These are phyloP conservation scores for Macaria notata DNA, from an alignment of 2,888 invertebrate genomes.

Conservation along the genomic window DNA sequence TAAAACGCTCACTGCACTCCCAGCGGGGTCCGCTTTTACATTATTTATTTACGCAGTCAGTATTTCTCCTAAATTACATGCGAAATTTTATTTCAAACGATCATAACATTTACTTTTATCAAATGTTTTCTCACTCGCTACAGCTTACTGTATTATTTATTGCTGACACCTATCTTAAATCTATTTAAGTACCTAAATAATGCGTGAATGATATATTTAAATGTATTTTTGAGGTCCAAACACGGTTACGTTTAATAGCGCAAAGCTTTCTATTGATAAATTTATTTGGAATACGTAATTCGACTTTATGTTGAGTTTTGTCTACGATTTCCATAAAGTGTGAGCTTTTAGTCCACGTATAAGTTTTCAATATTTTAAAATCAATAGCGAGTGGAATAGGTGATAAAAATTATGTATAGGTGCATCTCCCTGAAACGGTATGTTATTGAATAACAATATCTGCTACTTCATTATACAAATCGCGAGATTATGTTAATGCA, in stretches of 20 bases:
- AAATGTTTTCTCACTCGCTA: background rate
- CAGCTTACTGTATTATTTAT: background rate
- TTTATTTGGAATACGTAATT: slow-evolving; percentile 17
- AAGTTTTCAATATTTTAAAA: slow-evolving; percentile 41
- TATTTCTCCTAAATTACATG: slow-evolving; percentile 11
- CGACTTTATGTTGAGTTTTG: slow-evolving; percentile 35
- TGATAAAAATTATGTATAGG: slow-evolving; percentile 49
- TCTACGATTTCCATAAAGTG: slow-evolving; percentile 42
- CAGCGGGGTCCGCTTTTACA: slow-evolving; percentile 23
- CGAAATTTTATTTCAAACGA: slow-evolving; percentile 2
- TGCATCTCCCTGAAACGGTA: slow-evolving; percentile 57
- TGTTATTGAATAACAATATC: slow-evolving; percentile 64
- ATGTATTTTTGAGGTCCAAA: slow-evolving; percentile 10
- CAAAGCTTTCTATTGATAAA: slow-evolving; percentile 16
- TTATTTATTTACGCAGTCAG: slow-evolving; percentile 14
- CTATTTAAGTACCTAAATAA: slow-evolving; percentile 4
- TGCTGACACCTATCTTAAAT: slow-evolving; percentile 2
- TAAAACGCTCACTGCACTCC: slow-evolving; percentile 22
- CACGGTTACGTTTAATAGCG: slow-evolving; percentile 7
- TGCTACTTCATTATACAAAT: slow-evolving; percentile 77
- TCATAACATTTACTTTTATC: slow-evolving; percentile 11
- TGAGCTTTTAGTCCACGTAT: slow-evolving; percentile 43
- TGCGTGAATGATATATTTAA: slow-evolving; percentile 1
- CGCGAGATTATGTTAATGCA: slow-evolving; percentile 74
- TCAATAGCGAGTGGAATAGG: slow-evolving; percentile 38